Percentiles rank a stretch among this genome's conserved stretches.
Conservation (phyloP, 1,140 invertebrate genomes). For the Callitettix versicolor region DNA sequence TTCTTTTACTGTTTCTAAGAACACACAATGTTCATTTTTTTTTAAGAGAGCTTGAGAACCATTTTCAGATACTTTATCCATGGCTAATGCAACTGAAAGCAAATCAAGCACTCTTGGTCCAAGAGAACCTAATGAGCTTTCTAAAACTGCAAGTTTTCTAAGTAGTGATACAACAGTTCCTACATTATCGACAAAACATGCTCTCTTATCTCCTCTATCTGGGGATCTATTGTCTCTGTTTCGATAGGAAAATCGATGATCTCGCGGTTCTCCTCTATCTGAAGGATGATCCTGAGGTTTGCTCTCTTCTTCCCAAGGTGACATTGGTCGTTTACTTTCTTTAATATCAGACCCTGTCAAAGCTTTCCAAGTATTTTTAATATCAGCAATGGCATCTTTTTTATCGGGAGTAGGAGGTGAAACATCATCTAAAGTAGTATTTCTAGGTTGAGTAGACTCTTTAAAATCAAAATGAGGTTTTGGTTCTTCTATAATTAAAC, state of each 20-base stretch:
- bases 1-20: slow-evolving; percentile 74
- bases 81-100: slow-evolving; percentile 56
- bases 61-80: slow-evolving; percentile 58
- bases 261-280: neutral
- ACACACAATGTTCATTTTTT: slow-evolving; percentile 55
- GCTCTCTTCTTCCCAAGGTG: slow-evolving; percentile 25
- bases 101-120: slow-evolving; percentile 65
- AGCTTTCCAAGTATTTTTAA: slow-evolving; percentile 29
- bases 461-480: neutral
- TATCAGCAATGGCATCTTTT: slow-evolving; percentile 24
- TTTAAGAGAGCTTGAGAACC: slow-evolving; percentile 59
- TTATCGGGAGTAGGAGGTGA: slow-evolving; percentile 17
- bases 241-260: neutral
- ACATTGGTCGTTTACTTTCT: slow-evolving; percentile 19
- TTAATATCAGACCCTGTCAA: slow-evolving; percentile 26
- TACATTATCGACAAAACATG: neutral
- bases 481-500: neutral
- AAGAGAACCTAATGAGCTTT: slow-evolving; percentile 66
- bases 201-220: neutral
- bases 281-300: neutral
- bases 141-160: slow-evolving; percentile 62
- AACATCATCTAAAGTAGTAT: slow-evolving; percentile 2
- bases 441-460: slow-evolving; percentile 10
- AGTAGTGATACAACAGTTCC: slow-evolving; percentile 36
- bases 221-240: neutral